Base-by-base conservation (phyloP, 2,797 vertebrate genomes). In the Oryzias dopingdopingensis region DNA sequence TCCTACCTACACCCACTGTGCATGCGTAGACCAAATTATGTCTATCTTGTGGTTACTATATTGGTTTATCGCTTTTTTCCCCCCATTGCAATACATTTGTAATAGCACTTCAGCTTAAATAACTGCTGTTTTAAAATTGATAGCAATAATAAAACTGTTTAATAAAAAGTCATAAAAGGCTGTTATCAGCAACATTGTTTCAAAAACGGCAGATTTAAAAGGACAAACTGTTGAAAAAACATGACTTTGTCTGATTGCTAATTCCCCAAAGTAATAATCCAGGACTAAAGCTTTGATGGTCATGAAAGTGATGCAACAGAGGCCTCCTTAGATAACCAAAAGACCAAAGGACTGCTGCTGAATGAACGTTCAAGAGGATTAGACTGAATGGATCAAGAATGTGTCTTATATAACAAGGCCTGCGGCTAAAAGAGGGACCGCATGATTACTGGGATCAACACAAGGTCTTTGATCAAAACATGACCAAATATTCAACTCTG, bases 351-450 rank as follows among this genome's bases (percentile, higher is more conserved):
- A 47, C 17, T 46, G 49, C 4, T 24, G 52, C 32, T 52, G 32
- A 67, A 62, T 54, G 37, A 61, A 49, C n/a, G 22, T 40, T 52
- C 45, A 55, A 22, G 53, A 52, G 65, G 80, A 79, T 84, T 79
- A 82, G 32, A n/a, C 55, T 74, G 60, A 74, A 51, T 2, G 40
- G 83, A 74, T 79, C 26, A 63, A 24, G 37, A 41, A 42, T 56
- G 42, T 17, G 32, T 41, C 53, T 72, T 76, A 65, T 52, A 47
- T 26, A 24, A 51, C 14, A 10, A 6, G 4, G 4, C 5, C 15
- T 26, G 42, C 43, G 49, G 22, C 42, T 29, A 42, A 51, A 52
- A 58, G 2, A 3, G n/a, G 6, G 15, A 29, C 23, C 32, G 14
- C 13, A 15, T 1, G 20, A 42, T 37, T 12, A 37, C 32, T 3